Evolutionary conservation across 1,140 invertebrate genomes (phyloP).

Genomic region (Diachasma alloeum): DNA sequence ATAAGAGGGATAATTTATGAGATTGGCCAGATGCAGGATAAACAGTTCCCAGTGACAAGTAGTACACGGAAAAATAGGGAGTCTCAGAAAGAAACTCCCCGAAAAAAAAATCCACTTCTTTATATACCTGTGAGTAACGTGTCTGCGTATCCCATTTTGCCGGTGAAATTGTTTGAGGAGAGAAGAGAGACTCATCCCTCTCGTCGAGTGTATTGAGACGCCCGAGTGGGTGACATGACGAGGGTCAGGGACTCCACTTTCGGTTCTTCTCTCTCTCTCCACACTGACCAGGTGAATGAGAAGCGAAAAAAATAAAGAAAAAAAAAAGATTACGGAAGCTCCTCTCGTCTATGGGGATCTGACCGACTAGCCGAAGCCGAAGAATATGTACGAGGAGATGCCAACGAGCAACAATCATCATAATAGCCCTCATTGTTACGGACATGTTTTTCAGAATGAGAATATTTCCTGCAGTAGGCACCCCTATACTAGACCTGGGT

Average conservation of each 20-base stretch:
- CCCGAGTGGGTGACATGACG: conserved; percentile 55
- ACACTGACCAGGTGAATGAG: conserved; percentile 49
- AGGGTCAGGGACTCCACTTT: conserved; percentile 48
- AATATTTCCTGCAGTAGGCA: conserved; percentile 18
- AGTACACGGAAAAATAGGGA: conserved; percentile 22
- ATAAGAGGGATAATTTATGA: conserved; percentile 49
- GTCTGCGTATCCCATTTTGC: conserved; percentile 17
- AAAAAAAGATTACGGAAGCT: conserved; percentile 24
- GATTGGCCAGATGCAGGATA: conserved; percentile 49
- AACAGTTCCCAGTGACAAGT: conserved; percentile 42
- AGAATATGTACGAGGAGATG: conserved; percentile 31
- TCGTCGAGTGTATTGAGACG: conserved; percentile 53
- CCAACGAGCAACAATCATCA: conserved; percentile 53
- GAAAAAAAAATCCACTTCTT: conserved; percentile 4
- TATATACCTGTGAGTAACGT: conserved; percentile 14
- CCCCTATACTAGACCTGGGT: neutral
- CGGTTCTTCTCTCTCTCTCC: neutral
- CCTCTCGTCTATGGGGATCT: conserved; percentile 20
- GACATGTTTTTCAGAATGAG: conserved; percentile 59
- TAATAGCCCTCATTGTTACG: conserved; percentile 63
- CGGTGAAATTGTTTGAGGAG: conserved; percentile 23
- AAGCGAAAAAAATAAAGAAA: conserved; percentile 6
- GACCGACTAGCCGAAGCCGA: conserved; percentile 22
- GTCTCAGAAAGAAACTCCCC: conserved; percentile 14
- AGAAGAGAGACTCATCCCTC: conserved; percentile 3